Base-by-base conservation (phyloP, 1,140 invertebrate genomes). In the Akabosia matsudoensis region DNA sequence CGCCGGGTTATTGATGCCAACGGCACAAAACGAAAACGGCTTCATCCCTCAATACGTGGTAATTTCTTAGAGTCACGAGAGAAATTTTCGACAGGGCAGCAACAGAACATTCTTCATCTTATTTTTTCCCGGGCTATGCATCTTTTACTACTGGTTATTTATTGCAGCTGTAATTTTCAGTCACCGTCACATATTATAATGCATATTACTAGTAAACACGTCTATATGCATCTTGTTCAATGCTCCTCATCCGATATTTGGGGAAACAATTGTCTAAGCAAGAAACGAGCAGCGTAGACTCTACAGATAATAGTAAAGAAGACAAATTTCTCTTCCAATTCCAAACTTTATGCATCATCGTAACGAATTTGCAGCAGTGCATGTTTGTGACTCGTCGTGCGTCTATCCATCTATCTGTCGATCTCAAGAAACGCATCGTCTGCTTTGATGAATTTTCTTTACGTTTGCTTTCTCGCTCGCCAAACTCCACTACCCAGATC, bases 361-460 rank as follows among this genome's bases (percentile, higher is more conserved):
- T 67, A 67, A 67, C 61, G 61, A 67, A 67, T 61, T 22, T 61
- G 24, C 37, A 45, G 18, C n/a, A 51, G n/a, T 51, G 54, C 14
- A 61, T 14, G 14, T 7, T 4, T 24, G 13, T 61, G 54, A 24
- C 61, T 31, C 7, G 28, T 67, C 26, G 61, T 67, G 61, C 61
- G 31, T 67, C 61, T 67, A 67, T 67, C 61, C 22, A 67, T 67
- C 61, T 67, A 61, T 61, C 54, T 61, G 37, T 18, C 37, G 7
- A 45, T 45, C 28, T 31, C 61, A 2, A 67, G 61, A 28, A 67
- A 67, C 61, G 61, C 61, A 67, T 67, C 61, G 54, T 24, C 54
- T n/a, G n/a, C 54, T 67, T 67, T 67, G 61, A 67, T 67, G 61
- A 67, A 67, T 67, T 30, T 67, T 31, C 61, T 67, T 67, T 28